Evolutionary conservation across 2,888 invertebrate genomes (phyloP), one percentile per base, ranked within the genome.

Genomic region (Drosophila neutralis): DNA sequence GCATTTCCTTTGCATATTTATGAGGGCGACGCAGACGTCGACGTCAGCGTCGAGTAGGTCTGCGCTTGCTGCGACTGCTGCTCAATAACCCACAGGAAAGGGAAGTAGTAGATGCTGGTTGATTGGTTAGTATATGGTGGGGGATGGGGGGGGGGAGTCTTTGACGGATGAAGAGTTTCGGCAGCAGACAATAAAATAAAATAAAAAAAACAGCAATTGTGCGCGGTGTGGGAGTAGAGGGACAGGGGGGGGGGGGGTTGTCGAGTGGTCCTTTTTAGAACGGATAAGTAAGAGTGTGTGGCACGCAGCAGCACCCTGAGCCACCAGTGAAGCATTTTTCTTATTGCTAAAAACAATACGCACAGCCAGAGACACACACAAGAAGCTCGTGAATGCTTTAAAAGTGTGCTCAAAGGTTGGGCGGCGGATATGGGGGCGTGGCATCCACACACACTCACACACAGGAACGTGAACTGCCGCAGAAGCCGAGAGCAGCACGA

Each of bases 1-100:
- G 81, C 79, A 88, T 80, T 88, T 83, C 68, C 83, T 73, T 85
- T 86, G 85, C 85, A 88, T 85, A 85, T 85, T 87, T 87, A 88
- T 86, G 75, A 87, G 87, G 67, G 80, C 71, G 62, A 63, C 38
- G 59, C 54, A 58, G 68, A 42, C 57, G 63, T 63, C 51, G 57
- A 58, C 24, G 62, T 27, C 35, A 21, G n/a, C 42, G 27, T 36
- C 40, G 61, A 61, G 52, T n/a, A 18, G 31, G 36, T 52, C 38
- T 29, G 36, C 66, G 35, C 49, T 48, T 64, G 42, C 21, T 33
- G 67, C 49, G 42, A 49, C 40, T 57, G 62, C 45, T 73, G 66
- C 80, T 78, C 78, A 76, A 78, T 78, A 76, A 60, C 65, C 80
- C 69, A 69, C 69, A 73, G 73, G 69, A 78, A 76, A 72, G 60